A percentile compares a stretch with the other conserved stretches of the same genome.
Conservation (phyloP, 2,113 vertebrate genomes). For the Apeltes quadracus region DNA sequence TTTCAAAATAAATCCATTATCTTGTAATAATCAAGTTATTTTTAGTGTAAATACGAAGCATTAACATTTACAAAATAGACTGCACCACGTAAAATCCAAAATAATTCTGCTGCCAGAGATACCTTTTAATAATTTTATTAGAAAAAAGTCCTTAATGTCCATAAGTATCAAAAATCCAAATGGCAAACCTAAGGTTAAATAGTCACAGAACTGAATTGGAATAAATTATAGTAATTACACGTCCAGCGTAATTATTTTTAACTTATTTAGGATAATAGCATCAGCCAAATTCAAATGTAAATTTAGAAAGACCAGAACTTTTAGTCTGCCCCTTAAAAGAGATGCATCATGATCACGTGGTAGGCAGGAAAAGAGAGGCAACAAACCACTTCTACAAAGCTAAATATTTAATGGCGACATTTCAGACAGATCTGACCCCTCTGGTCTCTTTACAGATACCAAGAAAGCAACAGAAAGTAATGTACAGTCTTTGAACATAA, state of each 20-base stretch:
- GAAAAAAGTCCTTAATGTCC: too few species aligned
- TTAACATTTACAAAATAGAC: not conserved
- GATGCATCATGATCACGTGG: not conserved
- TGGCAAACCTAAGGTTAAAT: too few species aligned
- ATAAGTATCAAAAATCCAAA: too few species aligned
- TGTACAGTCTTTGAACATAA: slow-evolving; percentile 63
- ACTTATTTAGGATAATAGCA: too few species aligned
- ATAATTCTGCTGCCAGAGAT: not conserved
- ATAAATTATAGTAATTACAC: too few species aligned
- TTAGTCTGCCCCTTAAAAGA: not conserved
- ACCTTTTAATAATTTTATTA: too few species aligned
- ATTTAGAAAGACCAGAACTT: not conserved
- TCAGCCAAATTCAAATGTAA: too few species aligned
- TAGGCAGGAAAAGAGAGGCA: slow-evolving; percentile 28
- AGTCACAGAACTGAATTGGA: too few species aligned
- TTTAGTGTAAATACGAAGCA: not conserved
- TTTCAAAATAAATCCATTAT: not conserved
- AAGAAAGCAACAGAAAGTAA: slow-evolving; percentile 50
- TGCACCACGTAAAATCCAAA: not conserved
- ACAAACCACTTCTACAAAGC: slow-evolving; percentile 70
- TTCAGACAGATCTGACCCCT: slow-evolving; percentile 50
- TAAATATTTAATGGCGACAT: slow-evolving; percentile 77
- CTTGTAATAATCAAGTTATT: not conserved
- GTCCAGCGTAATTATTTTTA: too few species aligned
- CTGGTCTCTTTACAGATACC: slow-evolving; percentile 36